Conservation (phyloP, 2,888 invertebrate genomes). For the Chrysina gloriosa region DNA sequence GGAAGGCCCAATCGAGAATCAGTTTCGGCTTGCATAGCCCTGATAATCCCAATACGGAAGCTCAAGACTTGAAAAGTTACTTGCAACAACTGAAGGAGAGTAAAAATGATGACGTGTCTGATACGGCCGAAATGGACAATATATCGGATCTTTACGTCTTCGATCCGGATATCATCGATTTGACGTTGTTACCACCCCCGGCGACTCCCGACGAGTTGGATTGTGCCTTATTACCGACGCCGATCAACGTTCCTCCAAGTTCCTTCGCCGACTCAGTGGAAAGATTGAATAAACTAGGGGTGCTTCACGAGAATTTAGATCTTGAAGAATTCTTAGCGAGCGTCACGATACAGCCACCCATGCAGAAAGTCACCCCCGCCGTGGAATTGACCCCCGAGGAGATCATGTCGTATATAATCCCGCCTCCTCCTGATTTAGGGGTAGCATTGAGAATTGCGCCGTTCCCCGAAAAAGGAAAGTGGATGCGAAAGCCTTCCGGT, state of each 20-base stretch:
- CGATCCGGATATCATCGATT: slow-evolving; percentile 90
- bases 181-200: slow-evolving; percentile 88
- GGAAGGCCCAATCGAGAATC: slow-evolving; percentile 65
- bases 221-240: slow-evolving; percentile 75
- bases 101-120: slow-evolving; percentile 56
- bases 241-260: slow-evolving; percentile 78
- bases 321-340: slow-evolving; percentile 87
- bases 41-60: slow-evolving; percentile 68
- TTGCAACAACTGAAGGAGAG: slow-evolving; percentile 75
- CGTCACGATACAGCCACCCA: slow-evolving; percentile 85
- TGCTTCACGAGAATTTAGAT: slow-evolving; percentile 69
- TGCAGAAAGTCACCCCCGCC: slow-evolving; percentile 78
- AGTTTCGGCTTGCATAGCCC: slow-evolving; percentile 90
- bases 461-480: slow-evolving; percentile 26
- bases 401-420: slow-evolving; percentile 87
- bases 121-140: slow-evolving; percentile 60
- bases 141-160: slow-evolving; percentile 70
- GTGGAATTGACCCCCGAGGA: slow-evolving; percentile 85
- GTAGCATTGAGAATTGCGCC: slow-evolving; percentile 50
- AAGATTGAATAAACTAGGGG: slow-evolving; percentile 59
- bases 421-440: slow-evolving; percentile 74
- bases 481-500: background rate
- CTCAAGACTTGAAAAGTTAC: slow-evolving; percentile 74
- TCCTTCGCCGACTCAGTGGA: slow-evolving; percentile 78
- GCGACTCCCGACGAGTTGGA: slow-evolving; percentile 86